Conservation (phyloP, 2,797 vertebrate species). For the Cirrhinus molitorella region DNA sequence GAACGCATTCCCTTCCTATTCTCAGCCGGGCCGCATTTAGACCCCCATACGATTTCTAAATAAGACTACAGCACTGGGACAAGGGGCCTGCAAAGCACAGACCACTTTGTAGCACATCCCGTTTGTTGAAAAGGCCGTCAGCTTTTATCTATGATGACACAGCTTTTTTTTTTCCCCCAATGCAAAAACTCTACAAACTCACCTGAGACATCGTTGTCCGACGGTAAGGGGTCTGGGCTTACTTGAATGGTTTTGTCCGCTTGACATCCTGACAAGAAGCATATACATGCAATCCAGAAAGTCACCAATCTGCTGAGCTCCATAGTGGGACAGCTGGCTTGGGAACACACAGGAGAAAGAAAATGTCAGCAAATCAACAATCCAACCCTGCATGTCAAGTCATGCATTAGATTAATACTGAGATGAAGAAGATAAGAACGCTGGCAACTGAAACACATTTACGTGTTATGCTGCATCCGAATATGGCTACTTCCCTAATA, state of each 20-base stretch:
- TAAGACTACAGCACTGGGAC: constrained; percentile 60
- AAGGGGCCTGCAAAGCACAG: constrained; percentile 38
- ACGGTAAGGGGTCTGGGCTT: constrained; percentile 63
- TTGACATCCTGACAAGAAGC: constrained; percentile 71
- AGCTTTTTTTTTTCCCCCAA: background rate
- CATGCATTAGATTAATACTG: background rate
- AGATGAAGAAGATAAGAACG: background rate
- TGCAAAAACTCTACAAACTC: constrained; percentile 56
- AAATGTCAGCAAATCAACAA: constrained; percentile 3
- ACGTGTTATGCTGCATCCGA: background rate
- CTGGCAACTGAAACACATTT: background rate
- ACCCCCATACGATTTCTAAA: constrained; percentile 68
- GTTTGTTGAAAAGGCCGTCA: background rate
- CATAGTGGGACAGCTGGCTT: constrained; percentile 73
- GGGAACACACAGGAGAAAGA: constrained; percentile 18
- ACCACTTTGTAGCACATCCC: background rate
- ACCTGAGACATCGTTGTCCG: constrained; percentile 74
- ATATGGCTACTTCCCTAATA: background rate
- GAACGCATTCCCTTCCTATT: constrained; percentile 78
- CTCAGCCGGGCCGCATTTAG: constrained; percentile 78
- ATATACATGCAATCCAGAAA: constrained; percentile 78
- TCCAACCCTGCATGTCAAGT: background rate
- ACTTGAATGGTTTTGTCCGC: constrained; percentile 65
- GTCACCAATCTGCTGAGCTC: constrained; percentile 75
- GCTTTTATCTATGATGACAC: background rate